Conservation (phyloP, 2,888 invertebrate genomes). For the Dyspetes luteomarginatus region DNA sequence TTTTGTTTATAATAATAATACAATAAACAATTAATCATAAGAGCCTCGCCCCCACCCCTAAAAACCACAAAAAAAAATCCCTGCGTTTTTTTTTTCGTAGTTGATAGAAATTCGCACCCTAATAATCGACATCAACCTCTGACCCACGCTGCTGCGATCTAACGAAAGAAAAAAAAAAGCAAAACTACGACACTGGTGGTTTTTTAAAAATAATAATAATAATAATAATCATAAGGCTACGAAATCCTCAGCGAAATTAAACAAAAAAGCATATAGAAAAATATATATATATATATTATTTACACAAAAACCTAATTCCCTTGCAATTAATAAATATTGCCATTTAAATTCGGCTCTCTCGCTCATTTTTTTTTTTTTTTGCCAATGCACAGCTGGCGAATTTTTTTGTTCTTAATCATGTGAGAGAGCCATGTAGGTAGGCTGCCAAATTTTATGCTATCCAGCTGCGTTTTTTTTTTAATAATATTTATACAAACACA, state of each 20-base stretch:
- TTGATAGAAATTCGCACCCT: conserved; percentile 27
- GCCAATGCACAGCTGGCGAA: too few relatives aligned
- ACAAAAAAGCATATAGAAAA: conserved; percentile 36
- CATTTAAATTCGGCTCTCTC: conserved; percentile 35
- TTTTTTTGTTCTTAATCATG: background rate
- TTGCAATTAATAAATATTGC: too few relatives aligned
- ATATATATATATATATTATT: conserved; percentile 25
- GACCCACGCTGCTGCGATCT: conserved; percentile 36
- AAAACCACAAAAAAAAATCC: conserved; percentile 17
- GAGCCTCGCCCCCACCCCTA: too few relatives aligned
- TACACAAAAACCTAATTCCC: background rate
- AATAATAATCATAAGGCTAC: conserved; percentile 30
- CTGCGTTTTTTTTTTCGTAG: conserved; percentile 25
- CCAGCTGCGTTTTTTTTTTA: conserved; percentile 3
- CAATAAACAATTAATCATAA: too few relatives aligned
- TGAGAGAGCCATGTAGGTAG: conserved; percentile 19
- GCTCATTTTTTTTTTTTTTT: too few relatives aligned
- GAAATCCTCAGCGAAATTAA: conserved; percentile 30
- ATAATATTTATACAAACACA: too few relatives aligned
- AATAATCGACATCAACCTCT: conserved; percentile 20
- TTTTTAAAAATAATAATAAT: conserved; percentile 31
- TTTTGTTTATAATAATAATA: too few relatives aligned
- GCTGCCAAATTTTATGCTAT: background rate
- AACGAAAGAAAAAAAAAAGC: conserved; percentile 16
- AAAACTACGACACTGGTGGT: conserved; percentile 57